These are phyloP conservation scores for Lagria hirta DNA, from an alignment of 2,888 invertebrate species.

Conservation along the genomic window DNA sequence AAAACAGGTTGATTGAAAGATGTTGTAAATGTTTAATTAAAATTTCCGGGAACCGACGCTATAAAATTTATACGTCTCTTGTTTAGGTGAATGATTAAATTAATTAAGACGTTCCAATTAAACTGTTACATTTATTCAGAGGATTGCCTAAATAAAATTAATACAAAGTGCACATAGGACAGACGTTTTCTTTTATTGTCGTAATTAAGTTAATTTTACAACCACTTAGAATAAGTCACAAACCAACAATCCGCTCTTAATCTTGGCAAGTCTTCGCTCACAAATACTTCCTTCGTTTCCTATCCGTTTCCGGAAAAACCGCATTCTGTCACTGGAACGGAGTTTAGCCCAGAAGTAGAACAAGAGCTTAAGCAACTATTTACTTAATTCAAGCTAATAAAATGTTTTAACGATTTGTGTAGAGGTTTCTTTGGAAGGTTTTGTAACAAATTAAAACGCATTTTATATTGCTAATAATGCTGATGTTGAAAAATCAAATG, in stretches of 20 bases:
- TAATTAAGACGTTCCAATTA: conserved; percentile 23
- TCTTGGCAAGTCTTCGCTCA: conserved; percentile 37
- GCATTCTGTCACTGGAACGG: conserved; percentile 29
- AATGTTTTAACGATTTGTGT: conserved; percentile 19
- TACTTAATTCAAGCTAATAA: conserved; percentile 30
- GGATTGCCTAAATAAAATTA: conserved; percentile 33
- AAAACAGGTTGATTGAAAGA: too few species aligned
- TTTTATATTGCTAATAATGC: too few species aligned
- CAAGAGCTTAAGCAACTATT: conserved; percentile 27
- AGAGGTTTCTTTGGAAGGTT: too few species aligned
- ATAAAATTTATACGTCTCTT: conserved; percentile 16
- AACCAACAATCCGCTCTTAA: conserved; percentile 49
- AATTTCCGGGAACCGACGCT: conserved; percentile 14
- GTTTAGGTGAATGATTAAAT: conserved; percentile 23
- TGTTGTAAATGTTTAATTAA: conserved; percentile 15
- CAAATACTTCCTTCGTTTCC: conserved; percentile 37
- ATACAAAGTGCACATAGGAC: conserved; percentile 35
- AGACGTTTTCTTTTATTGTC: conserved; percentile 46
- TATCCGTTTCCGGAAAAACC: conserved; percentile 36
- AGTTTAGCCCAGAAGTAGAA: conserved; percentile 12
- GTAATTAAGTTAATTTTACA: conserved; percentile 50
- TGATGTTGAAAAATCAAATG: too few species aligned
- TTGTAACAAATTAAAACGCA: too few species aligned
- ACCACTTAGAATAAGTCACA: conserved; percentile 48
- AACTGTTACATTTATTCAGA: conserved; percentile 4